A percentile compares a stretch with the other conserved stretches of the same genome.
These are phyloP conservation scores for Eulimnadia texana DNA, from an alignment of 1,140 invertebrate genomes.

Conservation along the genomic window DNA sequence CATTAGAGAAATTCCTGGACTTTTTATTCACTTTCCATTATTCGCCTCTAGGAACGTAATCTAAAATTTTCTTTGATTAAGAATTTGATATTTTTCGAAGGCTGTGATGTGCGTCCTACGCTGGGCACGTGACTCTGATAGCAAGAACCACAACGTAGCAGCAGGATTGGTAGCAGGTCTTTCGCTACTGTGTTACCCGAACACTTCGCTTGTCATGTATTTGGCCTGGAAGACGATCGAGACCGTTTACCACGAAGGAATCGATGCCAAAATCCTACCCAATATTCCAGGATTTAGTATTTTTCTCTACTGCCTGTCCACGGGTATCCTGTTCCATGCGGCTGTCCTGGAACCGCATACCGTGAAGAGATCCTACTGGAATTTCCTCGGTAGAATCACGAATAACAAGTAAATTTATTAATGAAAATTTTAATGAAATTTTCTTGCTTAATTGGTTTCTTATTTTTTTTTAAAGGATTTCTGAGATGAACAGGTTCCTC, in stretches of 20 bases:
- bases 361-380: slow-evolving; percentile 66
- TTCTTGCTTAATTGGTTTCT: slow-evolving; percentile 18
- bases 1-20: too few species aligned
- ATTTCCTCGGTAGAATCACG: slow-evolving; percentile 58
- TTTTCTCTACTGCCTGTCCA: slow-evolving; percentile 61
- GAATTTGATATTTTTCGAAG: slow-evolving; percentile 1
- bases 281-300: slow-evolving; percentile 44
- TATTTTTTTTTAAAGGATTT: slow-evolving; percentile 35
- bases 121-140: slow-evolving; percentile 7
- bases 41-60: not conserved
- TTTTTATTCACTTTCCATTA: not conserved
- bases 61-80: not conserved
- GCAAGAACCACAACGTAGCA: slow-evolving; percentile 28
- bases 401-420: slow-evolving; percentile 45
- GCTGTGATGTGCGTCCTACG: slow-evolving; percentile 12
- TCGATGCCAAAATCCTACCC: slow-evolving; percentile 39
- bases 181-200: slow-evolving; percentile 37
- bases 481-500: slow-evolving; percentile 35
- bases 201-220: slow-evolving; percentile 50
- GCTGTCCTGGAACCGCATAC: slow-evolving; percentile 63
- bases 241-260: slow-evolving; percentile 43
- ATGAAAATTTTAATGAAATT: slow-evolving; percentile 23
- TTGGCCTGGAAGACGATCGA: slow-evolving; percentile 55
- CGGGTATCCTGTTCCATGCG: slow-evolving; percentile 61
- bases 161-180: slow-evolving; percentile 46